Base-by-base conservation (phyloP, 2,113 vertebrate genomes). In the Embiotoca jacksoni region DNA sequence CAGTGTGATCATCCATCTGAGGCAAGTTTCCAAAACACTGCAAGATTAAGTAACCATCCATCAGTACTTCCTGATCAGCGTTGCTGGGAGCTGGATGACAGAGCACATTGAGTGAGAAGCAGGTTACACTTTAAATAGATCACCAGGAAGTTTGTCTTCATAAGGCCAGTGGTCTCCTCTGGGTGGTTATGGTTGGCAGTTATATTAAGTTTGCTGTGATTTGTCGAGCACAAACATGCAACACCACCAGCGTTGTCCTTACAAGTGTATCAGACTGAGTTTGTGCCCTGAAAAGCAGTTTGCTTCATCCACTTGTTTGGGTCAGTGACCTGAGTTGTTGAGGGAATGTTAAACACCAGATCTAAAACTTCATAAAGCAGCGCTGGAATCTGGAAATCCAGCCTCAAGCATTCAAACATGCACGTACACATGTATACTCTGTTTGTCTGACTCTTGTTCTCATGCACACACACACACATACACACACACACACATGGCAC, bases 371-470 rank as follows among this genome's bases (percentile, higher is more conserved):
- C 47, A 61, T 50, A 88, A 88, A 82, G 81, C 70, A 54, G 66
- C 61, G 1, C 62, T 83, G 79, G 85, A 89, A 90, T 85, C 71
- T 89, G 81, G n/a, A 90, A 90, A 90, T 83, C 87, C 83, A 81
- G 74, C 81, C 74, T 68, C 55, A 30, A 79, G 86, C 88, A 56
- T 53, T 88, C 75, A 63, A 76, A 82, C 80, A 61, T 30, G 75
- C 69, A 87, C 74, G 23, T 82, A 87, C 84, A 87, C 87, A 89
- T 82, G 75, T 50, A 57, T 44, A 37, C 44, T 72, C 60, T 53
- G 30, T 35, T 14, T 75, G 23, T 23, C 53, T 49, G 46, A 35
- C 54, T 68, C 36, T 33, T 10, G 63, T 23, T 23, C 23, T 23
- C 23, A 23, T 56, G 16, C 50, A 47, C 59, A 74, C 0, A 64